Evolutionary conservation across 1,140 invertebrate species (phyloP).

Genomic region (Zaprionus inermis): DNA sequence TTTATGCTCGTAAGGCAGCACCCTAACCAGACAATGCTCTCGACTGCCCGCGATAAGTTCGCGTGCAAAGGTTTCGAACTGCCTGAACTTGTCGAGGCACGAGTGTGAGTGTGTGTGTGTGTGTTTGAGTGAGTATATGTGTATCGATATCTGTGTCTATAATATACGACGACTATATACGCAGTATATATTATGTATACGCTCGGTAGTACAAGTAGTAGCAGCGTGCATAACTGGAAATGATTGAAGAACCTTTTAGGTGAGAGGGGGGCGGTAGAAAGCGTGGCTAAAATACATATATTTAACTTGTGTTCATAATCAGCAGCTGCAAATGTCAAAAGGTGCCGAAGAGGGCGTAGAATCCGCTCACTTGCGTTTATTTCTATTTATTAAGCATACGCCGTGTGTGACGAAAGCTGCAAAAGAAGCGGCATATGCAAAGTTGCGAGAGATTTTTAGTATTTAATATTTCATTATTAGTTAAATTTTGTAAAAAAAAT

Average conservation of each 20-base stretch:
- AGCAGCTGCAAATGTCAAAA: slow-evolving; percentile 42
- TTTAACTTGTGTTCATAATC: slow-evolving; percentile 50
- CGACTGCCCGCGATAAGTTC: slow-evolving; percentile 39
- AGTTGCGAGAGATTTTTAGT: no score
- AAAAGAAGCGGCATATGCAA: neutral
- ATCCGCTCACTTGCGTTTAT: neutral
- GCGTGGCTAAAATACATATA: neutral
- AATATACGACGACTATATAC: slow-evolving; percentile 31
- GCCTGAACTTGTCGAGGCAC: slow-evolving; percentile 66
- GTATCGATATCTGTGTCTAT: slow-evolving; percentile 17
- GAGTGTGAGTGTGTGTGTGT: slow-evolving; percentile 10
- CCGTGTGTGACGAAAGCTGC: neutral
- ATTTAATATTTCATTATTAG: no score
- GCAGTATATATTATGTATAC: slow-evolving; percentile 22
- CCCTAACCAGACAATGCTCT: slow-evolving; percentile 53
- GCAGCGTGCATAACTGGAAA: slow-evolving; percentile 46
- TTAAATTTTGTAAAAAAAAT: neutral
- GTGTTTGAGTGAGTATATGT: neutral
- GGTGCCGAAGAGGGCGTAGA: neutral
- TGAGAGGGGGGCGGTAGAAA: no score
- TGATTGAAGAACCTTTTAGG: slow-evolving; percentile 46
- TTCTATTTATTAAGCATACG: slow-evolving; percentile 21
- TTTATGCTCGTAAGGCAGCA: no score
- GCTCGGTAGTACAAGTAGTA: neutral
- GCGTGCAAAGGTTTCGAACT: slow-evolving; percentile 77